Evolutionary conservation across 2,888 invertebrate genomes (phyloP).

Genomic region (Temnothorax rugatulus): DNA sequence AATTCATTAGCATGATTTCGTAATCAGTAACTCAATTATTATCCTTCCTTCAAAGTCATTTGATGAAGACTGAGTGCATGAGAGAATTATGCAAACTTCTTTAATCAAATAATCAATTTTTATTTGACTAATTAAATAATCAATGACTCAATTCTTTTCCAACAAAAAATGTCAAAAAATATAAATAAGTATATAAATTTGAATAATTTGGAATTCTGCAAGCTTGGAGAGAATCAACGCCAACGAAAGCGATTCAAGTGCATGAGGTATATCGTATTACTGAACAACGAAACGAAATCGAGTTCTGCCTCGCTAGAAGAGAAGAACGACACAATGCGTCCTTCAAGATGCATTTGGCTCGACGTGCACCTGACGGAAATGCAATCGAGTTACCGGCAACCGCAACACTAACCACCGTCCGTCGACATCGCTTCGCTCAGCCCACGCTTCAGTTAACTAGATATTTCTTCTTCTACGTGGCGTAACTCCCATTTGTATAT

Average conservation of each 20-base stretch:
- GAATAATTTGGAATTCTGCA: background rate
- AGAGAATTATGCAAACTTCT: background rate
- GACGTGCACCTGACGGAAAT: conserved; percentile 35
- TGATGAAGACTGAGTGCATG: background rate
- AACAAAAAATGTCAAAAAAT: background rate
- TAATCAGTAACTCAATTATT: conserved; percentile 22
- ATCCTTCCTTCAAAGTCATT: conserved; percentile 2
- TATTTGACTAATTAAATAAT: background rate
- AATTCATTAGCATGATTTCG: conserved; percentile 32
- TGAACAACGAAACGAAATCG: conserved; percentile 19
- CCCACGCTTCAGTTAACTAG: conserved; percentile 65
- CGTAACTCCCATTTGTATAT: background rate
- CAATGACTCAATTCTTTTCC: background rate
- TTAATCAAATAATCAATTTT: background rate
- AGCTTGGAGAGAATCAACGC: background rate
- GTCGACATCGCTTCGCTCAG: conserved; percentile 27
- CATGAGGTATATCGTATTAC: background rate
- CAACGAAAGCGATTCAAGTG: background rate
- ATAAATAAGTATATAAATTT: background rate
- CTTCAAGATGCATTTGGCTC: conserved; percentile 12
- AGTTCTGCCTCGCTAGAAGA: background rate
- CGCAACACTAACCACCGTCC: conserved; percentile 27
- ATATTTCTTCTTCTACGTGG: conserved; percentile 24
- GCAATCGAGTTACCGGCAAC: conserved; percentile 64
- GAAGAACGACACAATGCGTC: conserved; percentile 9